Conservation (phyloP, 2,797 vertebrate species). For the Rachycentron canadum region DNA sequence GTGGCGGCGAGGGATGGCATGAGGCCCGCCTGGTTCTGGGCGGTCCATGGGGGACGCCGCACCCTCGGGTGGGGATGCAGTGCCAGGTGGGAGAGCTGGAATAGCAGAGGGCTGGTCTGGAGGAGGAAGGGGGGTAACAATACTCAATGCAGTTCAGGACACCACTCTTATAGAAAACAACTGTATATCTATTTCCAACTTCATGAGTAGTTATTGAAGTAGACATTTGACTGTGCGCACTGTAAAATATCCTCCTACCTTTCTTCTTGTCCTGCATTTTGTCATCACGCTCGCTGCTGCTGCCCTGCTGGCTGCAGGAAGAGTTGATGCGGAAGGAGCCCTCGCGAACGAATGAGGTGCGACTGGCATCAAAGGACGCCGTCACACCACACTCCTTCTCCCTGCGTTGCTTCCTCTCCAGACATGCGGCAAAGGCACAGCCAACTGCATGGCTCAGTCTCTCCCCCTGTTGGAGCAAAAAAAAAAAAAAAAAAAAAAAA, state of each 20-base stretch:
- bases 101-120: constrained; percentile 76
- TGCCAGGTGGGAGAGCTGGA: constrained; percentile 82
- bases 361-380: constrained; percentile 92
- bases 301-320: constrained; percentile 80
- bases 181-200: background rate
- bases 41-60: constrained; percentile 89
- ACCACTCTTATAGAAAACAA: too few relatives aligned
- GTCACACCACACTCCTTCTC: constrained; percentile 96
- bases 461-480: constrained; percentile 85
- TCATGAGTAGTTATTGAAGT: background rate
- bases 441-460: constrained; percentile 94
- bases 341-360: constrained; percentile 92
- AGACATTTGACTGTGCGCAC: background rate
- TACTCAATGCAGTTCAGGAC: constrained; percentile 4
- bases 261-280: constrained; percentile 90
- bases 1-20: constrained; percentile 92
- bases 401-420: constrained; percentile 92
- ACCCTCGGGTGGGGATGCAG: constrained; percentile 89
- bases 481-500: too few relatives aligned
- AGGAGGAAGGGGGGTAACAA: background rate
- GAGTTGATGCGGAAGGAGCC: constrained; percentile 92
- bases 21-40: constrained; percentile 86
- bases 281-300: constrained; percentile 83
- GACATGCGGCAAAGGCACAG: constrained; percentile 93
- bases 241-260: constrained; percentile 79